phyloP scores from a whole-genome alignment of 2,888 invertebrate genomes.

The Macrosiphum euphorbiae region DNA sequence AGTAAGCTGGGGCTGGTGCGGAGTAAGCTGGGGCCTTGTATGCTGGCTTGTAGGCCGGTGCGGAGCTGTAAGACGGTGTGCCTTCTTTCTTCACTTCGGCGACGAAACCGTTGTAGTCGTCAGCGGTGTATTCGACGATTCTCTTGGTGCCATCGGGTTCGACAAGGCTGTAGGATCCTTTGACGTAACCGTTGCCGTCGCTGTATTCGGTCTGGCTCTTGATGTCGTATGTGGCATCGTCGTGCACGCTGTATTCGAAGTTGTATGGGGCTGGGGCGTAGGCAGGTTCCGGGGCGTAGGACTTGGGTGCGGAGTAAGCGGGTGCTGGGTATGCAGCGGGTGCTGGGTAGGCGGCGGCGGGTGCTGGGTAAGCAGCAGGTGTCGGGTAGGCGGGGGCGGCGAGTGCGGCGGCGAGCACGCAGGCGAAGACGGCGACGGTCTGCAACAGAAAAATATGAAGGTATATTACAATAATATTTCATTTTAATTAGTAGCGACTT shows the following conservation, averaged over 20 bases:
- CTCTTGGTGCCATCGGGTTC: constrained; percentile 75
- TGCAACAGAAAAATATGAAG: neutral
- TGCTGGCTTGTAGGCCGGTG: constrained; percentile 33
- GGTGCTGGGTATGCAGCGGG: constrained; percentile 21
- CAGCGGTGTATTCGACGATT: constrained; percentile 66
- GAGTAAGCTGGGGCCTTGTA: neutral
- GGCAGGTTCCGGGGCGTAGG: constrained; percentile 37
- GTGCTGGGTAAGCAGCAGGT: constrained; percentile 20
- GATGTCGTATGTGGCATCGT: constrained; percentile 67
- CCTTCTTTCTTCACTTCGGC: constrained; percentile 72
- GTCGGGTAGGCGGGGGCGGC: constrained; percentile 66
- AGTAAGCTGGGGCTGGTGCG: constrained; percentile 65
- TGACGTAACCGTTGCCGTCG: constrained; percentile 70
- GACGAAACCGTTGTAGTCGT: constrained; percentile 75
- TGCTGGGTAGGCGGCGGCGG: constrained; percentile 19
- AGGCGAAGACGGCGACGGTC: constrained; percentile 53
- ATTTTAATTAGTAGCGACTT: neutral
- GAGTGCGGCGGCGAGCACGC: constrained; percentile 35
- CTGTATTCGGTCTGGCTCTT: constrained; percentile 68
- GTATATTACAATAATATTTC: neutral
- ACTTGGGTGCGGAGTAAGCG: constrained; percentile 41
- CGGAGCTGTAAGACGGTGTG: constrained; percentile 43
- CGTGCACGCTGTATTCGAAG: constrained; percentile 68
- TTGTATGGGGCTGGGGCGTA: constrained; percentile 66
- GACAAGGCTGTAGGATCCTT: constrained; percentile 74